phyloP scores from a whole-genome alignment of 2,113 vertebrate genomes.

The Sialia sialis region DNA sequence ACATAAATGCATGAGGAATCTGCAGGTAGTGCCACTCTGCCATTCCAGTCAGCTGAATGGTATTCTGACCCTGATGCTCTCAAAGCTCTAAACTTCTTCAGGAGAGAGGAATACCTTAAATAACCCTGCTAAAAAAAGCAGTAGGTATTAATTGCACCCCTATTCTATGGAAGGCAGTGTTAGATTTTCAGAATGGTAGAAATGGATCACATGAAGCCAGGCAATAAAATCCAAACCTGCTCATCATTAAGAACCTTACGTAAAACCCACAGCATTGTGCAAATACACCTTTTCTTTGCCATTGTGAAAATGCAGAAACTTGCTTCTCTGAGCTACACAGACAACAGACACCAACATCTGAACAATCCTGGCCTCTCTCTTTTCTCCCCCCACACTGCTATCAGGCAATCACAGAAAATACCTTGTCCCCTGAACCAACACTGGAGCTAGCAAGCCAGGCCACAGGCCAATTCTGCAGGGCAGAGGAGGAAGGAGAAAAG shows the following conservation, averaged over 20 bases:
- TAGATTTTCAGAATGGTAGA: not conserved
- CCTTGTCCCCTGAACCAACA: not conserved
- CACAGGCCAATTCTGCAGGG: not conserved
- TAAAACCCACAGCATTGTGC: not conserved
- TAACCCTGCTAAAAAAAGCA: not conserved
- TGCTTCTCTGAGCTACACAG: not conserved
- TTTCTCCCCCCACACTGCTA: not conserved
- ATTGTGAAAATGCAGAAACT: not conserved
- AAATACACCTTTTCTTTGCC: not conserved
- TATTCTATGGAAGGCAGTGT: not conserved
- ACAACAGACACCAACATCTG: not conserved
- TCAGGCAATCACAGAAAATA: not conserved
- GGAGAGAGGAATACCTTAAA: not conserved
- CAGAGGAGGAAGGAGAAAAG: slow-evolving; percentile 33
- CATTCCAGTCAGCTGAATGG: not conserved
- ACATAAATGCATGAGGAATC: not conserved
- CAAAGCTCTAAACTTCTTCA: not conserved
- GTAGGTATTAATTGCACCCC: not conserved
- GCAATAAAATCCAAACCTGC: not conserved
- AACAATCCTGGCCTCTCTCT: not conserved
- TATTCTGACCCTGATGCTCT: not conserved
- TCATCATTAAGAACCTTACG: not conserved
- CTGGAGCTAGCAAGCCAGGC: not conserved
- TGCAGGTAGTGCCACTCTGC: not conserved
- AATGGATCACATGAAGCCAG: not conserved